Base-by-base conservation (phyloP, 2,113 vertebrate species). In the Myiozetetes cayanensis region DNA sequence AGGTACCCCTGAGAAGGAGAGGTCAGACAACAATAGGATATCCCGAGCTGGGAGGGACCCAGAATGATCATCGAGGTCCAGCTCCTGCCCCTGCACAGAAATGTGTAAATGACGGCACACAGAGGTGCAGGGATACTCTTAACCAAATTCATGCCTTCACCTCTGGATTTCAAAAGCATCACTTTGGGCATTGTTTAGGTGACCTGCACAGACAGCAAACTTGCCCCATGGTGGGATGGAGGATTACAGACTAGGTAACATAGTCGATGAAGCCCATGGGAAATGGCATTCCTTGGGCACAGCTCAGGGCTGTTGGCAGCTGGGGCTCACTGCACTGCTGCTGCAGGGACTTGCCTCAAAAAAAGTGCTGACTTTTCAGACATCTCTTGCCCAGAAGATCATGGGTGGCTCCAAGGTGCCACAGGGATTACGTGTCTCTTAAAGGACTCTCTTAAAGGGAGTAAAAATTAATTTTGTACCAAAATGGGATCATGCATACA, bases 1-100 rank as follows among this genome's bases (percentile, higher is more conserved):
- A 3, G 11, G 2, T 5, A 4, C 0, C 1, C 7, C 6, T 2
- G 4, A 5, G 22, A 23, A 21, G 2, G 41, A 85, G 27, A 43
- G 52, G 66, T 14, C 12, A 27, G 4, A 27, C 35, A 25, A 61
- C 30, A 41, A 63, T 31, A 43, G 39, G 43, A 43, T 27, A 43
- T 43, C 8, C 12, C 14, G 18, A 63, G 39, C 12, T 20, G 61
- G 39, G 30, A 30, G 39, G 61, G 61, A 30, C 24, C n/a, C 58
- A 59, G 9, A 37, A 59, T 9, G 35, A 17, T 43, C 61, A 14
- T 20, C 6, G 19, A 63, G 30, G 19, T 63, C 39, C 27, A 63
- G 8, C 12, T 41, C 37, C 61, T 63, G 61, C 14, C 27, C 8
- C 12, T 41, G 39, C 12, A 30, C 12, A 30, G 39, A 63, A 63